Percentiles rank a stretch among this genome's conserved stretches.
phyloP scores from a whole-genome alignment of 2,888 invertebrate species.

The Perdita meconis region DNA sequence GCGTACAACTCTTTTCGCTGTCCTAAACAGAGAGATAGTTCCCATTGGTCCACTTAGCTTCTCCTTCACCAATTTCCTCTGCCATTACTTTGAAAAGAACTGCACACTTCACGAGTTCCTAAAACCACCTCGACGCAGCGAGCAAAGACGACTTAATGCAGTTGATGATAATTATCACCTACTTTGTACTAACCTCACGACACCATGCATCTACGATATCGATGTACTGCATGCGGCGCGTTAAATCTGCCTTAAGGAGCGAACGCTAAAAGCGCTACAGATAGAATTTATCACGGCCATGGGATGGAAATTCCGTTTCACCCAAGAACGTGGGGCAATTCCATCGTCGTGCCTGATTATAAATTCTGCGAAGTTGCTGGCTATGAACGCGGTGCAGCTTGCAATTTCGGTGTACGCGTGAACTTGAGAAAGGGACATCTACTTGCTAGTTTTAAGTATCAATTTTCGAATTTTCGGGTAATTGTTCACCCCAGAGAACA shows the following conservation, averaged over 20 bases:
- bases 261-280: constrained; percentile 44
- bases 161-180: constrained; percentile 39
- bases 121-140: not conserved
- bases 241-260: constrained; percentile 39
- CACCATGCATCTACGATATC: constrained; percentile 27
- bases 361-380: constrained; percentile 44
- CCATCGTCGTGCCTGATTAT: constrained; percentile 37
- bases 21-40: not conserved
- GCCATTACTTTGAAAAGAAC: not conserved
- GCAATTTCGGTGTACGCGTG: constrained; percentile 5
- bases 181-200: constrained; percentile 21
- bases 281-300: constrained; percentile 48
- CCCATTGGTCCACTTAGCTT: not conserved
- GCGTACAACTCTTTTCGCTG: not conserved
- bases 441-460: too few species aligned
- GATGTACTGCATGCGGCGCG: constrained; percentile 44
- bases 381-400: constrained; percentile 34
- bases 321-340: constrained; percentile 25
- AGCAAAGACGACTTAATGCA: constrained; percentile 29
- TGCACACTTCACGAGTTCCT: not conserved
- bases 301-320: constrained; percentile 42
- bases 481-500: too few species aligned
- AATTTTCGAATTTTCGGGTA: too few species aligned
- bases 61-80: not conserved
- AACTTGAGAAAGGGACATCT: constrained; percentile 2